A percentile compares a stretch with the other conserved stretches of the same genome.
Conservation (phyloP, 1,140 invertebrate genomes). For the honey bee (Apis mellifera) region DNA sequence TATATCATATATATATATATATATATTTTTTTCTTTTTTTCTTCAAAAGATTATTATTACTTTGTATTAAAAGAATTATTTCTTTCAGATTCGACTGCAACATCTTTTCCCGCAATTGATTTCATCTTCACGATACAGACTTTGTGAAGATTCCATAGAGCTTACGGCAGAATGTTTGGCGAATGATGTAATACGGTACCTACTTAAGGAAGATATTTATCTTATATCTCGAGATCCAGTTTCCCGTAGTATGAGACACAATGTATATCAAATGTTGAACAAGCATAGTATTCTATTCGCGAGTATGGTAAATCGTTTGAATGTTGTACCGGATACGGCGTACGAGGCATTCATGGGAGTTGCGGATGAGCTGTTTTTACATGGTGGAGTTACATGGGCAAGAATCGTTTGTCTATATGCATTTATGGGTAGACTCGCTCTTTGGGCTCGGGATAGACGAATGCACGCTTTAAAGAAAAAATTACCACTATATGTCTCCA, state of each 20-base stretch:
- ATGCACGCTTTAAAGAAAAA: constrained; percentile 78
- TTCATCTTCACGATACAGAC: constrained; percentile 66
- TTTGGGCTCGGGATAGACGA: constrained; percentile 81
- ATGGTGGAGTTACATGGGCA: constrained; percentile 83
- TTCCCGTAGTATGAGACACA: constrained; percentile 79
- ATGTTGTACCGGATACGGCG: constrained; percentile 81
- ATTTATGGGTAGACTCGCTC: constrained; percentile 83
- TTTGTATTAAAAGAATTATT: background rate
- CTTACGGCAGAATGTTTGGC: constrained; percentile 75
- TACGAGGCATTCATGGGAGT: constrained; percentile 83
- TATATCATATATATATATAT: background rate
- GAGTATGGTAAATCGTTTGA: constrained; percentile 84
- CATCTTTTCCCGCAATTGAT: constrained; percentile 76
- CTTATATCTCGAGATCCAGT: constrained; percentile 77
- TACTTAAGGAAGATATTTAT: constrained; percentile 79
- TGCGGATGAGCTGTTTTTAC: constrained; percentile 84
- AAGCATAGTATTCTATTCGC: constrained; percentile 84
- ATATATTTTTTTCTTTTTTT: background rate
- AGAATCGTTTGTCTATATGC: constrained; percentile 84
- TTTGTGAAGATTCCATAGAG: constrained; percentile 75
- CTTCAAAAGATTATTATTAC: background rate
- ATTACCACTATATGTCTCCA: constrained; percentile 77
- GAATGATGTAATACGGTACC: constrained; percentile 78
- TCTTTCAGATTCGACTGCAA: constrained; percentile 76
- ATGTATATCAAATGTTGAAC: constrained; percentile 81